Conservation (phyloP, 2,113 vertebrate genomes). For the Sinosuthora webbiana region DNA sequence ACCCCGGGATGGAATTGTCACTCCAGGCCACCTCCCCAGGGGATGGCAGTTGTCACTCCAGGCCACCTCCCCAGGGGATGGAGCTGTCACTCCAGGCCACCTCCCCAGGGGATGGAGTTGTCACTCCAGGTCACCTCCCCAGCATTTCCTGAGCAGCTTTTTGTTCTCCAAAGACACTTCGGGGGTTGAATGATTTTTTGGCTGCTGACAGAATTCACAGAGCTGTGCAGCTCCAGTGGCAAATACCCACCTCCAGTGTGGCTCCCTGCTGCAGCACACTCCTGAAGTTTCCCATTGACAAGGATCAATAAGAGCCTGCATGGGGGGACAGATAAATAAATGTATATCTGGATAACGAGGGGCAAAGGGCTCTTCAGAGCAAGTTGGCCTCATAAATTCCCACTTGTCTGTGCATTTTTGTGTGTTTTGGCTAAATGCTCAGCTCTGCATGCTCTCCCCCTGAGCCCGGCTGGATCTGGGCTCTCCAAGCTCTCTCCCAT, state of each 20-base stretch:
- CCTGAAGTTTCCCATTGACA: not conserved
- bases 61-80: too few relatives aligned
- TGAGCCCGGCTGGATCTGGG: constrained; percentile 30
- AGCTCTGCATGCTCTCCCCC: not conserved
- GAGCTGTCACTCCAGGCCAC: too few relatives aligned
- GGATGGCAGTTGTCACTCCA: too few relatives aligned
- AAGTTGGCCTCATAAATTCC: not conserved
- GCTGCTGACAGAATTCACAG: not conserved
- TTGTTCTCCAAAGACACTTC: not conserved
- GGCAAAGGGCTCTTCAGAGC: not conserved
- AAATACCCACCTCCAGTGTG: not conserved
- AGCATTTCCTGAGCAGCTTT: not conserved
- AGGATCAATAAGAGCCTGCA: not conserved
- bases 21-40: not conserved
- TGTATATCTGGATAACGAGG: not conserved
- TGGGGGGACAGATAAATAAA: not conserved
- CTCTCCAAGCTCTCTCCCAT: not conserved
- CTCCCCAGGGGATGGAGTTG: too few relatives aligned
- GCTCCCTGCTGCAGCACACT: not conserved
- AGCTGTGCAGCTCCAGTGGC: not conserved
- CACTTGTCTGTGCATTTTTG: not conserved
- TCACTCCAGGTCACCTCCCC: too few relatives aligned
- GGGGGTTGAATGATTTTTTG: not conserved
- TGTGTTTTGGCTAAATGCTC: not conserved
- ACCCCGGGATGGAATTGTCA: not conserved